A percentile compares a stretch with the other conserved stretches of the same genome.
Conservation (phyloP, 2,797 vertebrate species). For the Ctenochaetus hawaiiensis region DNA sequence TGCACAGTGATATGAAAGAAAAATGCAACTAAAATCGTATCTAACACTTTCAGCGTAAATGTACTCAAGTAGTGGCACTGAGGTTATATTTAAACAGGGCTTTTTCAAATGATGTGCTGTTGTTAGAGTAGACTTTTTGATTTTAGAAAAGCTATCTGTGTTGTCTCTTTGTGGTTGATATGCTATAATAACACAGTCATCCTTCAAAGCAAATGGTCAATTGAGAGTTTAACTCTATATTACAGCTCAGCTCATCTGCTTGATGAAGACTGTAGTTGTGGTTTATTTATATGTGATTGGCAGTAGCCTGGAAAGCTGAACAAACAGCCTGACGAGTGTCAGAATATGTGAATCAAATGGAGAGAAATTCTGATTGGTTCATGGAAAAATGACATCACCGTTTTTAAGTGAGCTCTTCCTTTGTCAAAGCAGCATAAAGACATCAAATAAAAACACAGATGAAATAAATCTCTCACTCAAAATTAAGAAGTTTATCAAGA, state of each 20-base stretch:
- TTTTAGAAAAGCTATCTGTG: neutral
- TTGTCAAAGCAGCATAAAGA: neutral
- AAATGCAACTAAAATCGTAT: no score
- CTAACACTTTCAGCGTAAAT: no score
- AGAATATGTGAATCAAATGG: neutral
- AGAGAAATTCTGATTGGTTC: neutral
- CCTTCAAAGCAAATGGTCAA: neutral
- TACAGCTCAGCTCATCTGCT: neutral
- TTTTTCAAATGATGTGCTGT: neutral
- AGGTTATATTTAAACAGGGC: neutral
- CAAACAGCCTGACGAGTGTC: neutral
- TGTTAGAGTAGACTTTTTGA: neutral
- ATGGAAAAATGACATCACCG: neutral
- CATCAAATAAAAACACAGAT: neutral
- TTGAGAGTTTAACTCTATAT: neutral
- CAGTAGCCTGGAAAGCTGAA: neutral
- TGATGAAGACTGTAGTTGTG: neutral
- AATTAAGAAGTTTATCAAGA: neutral
- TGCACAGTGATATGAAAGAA: no score
- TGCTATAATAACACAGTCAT: neutral
- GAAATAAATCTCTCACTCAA: neutral
- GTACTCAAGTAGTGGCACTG: no score
- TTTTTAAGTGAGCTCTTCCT: neutral
- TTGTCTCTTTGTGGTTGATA: neutral
- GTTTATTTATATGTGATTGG: neutral